Percentiles rank a stretch among this genome's conserved stretches.
These are phyloP conservation scores for Drosophila kanekoi DNA, from an alignment of 2,888 invertebrate genomes.

Conservation along the genomic window DNA sequence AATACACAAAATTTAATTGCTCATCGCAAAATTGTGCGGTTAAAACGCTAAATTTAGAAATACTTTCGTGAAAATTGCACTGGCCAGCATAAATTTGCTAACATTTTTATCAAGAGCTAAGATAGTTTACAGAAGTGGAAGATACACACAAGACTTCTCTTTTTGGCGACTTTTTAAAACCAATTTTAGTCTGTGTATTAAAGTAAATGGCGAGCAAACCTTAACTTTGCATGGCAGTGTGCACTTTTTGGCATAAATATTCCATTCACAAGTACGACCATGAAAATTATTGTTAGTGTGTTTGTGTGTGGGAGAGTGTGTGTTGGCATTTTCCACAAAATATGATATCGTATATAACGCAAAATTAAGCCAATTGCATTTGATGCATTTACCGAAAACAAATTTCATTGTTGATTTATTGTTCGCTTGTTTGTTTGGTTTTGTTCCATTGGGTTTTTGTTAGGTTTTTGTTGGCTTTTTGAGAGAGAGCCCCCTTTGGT, in stretches of 20 bases:
- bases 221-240: conserved; percentile 40
- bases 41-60: conserved; percentile 75
- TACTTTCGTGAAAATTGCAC: conserved; percentile 44
- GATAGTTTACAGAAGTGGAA: no score
- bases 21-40: conserved; percentile 74
- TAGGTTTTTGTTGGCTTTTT: conserved; percentile 14
- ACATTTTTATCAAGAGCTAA: not conserved
- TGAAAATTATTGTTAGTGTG: conserved; percentile 6
- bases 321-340: conserved; percentile 45
- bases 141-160: no score
- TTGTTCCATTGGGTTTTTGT: conserved; percentile 26
- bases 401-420: conserved; percentile 70
- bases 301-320: conserved; percentile 7
- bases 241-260: conserved; percentile 33
- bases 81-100: conserved; percentile 14
- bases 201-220: not conserved
- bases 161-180: no score
- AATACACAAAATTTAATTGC: conserved; percentile 70
- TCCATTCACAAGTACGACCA: conserved; percentile 25
- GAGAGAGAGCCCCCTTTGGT: conserved; percentile 4
- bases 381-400: conserved; percentile 68
- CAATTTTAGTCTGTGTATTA: no score
- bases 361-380: conserved; percentile 65
- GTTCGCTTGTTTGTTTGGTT: conserved; percentile 47
- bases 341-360: conserved; percentile 53